Evolutionary conservation across 2,888 invertebrate species (phyloP), one percentile per base, ranked within the genome.

Genomic region (Cheilosia vulpina): DNA sequence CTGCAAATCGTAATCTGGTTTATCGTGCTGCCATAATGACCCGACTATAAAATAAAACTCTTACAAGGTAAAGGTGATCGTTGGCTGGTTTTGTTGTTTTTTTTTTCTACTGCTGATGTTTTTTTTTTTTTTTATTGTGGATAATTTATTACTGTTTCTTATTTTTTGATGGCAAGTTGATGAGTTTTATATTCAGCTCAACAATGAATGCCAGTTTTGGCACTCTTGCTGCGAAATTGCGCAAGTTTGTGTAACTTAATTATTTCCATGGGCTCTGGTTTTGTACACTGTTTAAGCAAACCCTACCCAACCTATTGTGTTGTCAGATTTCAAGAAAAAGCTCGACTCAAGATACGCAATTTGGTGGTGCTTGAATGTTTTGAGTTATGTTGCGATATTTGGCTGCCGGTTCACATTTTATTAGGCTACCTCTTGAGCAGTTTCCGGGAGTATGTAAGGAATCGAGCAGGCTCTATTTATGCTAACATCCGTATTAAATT

Each of bases 51-150:
- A 75, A 84, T 84, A 69, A 79, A 84, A 79, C 78, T 71, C 75
- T 79, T 79, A 79, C 84, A 84, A 84, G 84, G 84, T 84, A 84
- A 84, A 84, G 84, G 84, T 84, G 84, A 79, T 79, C 69, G 66
- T 84, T 84, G 72, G 43, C 41, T 57, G 50, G 24, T 43, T 11
- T 13, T 41, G 21, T 21, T 47, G 27, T 65, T 57, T 41, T 27
- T 41, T 27, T 41, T 2, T 50, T 5, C 21, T 55, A 43, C 50
- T 71, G 43, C 47, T 41, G 45, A 19, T 60, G 76, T 43, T 7
- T 15, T 17, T 7, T 24, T 27, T 58, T 47, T 34, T 31, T 65
- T 43, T 69, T 63, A 34, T 57, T 75, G 27, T 34, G n/a, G 15
- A 15, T 65, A 58, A 57, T 65, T 71, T 65, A 43, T 72, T 57